phyloP scores from a whole-genome alignment of 1,140 invertebrate species.

The Eubasilissa regina region DNA sequence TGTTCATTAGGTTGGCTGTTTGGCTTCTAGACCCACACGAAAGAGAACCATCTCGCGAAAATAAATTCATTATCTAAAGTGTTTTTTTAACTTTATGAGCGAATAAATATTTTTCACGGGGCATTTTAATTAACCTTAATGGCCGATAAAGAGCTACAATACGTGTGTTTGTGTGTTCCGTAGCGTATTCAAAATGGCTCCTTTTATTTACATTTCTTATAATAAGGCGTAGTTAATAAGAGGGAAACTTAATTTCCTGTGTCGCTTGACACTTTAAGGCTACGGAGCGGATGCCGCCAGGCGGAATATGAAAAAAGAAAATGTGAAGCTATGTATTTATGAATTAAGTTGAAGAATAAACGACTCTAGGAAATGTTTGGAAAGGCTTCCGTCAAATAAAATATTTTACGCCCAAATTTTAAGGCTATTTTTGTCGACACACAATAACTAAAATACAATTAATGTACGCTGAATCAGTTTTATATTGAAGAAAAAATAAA shows the following conservation, averaged over 20 bases:
- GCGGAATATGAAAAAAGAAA: constrained; percentile 45
- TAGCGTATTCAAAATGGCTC: constrained; percentile 30
- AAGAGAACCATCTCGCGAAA: constrained; percentile 27
- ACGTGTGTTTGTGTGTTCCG: constrained; percentile 22
- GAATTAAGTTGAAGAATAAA: constrained; percentile 23
- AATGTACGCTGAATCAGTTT: too few relatives aligned
- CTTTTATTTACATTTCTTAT: constrained; percentile 42
- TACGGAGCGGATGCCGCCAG: constrained; percentile 40
- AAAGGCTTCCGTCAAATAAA: too few relatives aligned
- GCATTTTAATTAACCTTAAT: constrained; percentile 58
- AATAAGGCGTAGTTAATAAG: constrained; percentile 57
- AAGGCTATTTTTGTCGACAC: too few relatives aligned
- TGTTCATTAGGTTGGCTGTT: not conserved
- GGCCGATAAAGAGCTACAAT: constrained; percentile 54
- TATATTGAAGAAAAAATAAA: too few relatives aligned
- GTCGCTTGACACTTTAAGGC: constrained; percentile 52
- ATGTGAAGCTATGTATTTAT: constrained; percentile 32
- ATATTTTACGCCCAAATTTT: too few relatives aligned
- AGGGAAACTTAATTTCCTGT: constrained; percentile 57
- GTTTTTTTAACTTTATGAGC: constrained; percentile 48
- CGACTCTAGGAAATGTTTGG: too few relatives aligned
- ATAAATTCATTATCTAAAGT: constrained; percentile 57
- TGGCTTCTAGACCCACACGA: not conserved
- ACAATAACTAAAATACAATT: too few relatives aligned
- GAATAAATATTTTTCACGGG: constrained; percentile 56